Percentiles rank a stretch among this genome's conserved stretches.
These are phyloP conservation scores for Pseudochirops corinnae DNA, from an alignment of 2,797 vertebrate species.

Conservation along the genomic window DNA sequence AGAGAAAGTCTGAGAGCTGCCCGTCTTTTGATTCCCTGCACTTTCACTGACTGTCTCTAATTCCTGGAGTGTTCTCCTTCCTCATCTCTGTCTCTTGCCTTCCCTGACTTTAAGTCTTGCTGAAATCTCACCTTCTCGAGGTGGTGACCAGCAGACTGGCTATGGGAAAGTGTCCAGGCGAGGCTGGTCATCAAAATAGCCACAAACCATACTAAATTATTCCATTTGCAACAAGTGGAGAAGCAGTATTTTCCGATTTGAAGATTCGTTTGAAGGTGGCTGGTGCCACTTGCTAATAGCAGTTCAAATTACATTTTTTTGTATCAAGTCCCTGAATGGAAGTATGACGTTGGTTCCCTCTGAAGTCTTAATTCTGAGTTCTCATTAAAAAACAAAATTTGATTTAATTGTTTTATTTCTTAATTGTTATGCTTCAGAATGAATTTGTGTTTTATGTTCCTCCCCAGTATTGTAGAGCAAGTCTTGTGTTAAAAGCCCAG, in stretches of 20 bases:
- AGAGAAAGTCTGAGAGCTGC: neutral
- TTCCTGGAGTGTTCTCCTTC: too few relatives aligned
- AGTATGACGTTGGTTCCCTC: slow-evolving; percentile 88
- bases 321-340: slow-evolving; percentile 88
- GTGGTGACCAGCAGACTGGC: too few relatives aligned
- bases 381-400: slow-evolving; percentile 87
- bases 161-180: too few relatives aligned
- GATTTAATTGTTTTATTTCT: slow-evolving; percentile 90
- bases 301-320: slow-evolving; percentile 90
- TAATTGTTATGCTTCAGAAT: slow-evolving; percentile 88
- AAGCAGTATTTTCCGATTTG: slow-evolving; percentile 90
- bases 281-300: slow-evolving; percentile 88
- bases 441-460: slow-evolving; percentile 86
- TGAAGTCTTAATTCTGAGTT: slow-evolving; percentile 88
- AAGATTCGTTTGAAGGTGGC: slow-evolving; percentile 90
- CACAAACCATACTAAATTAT: too few relatives aligned
- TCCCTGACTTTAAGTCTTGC: too few relatives aligned
- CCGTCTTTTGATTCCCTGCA: too few relatives aligned
- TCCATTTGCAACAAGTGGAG: slow-evolving; percentile 86
- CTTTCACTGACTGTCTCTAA: too few relatives aligned
- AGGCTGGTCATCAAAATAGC: too few relatives aligned
- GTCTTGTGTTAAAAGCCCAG: slow-evolving; percentile 75
- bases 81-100: too few relatives aligned
- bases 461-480: slow-evolving; percentile 86
- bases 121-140: too few relatives aligned